phyloP scores from a whole-genome alignment of 2,797 vertebrate genomes.

The Synanceia verrucosa region DNA sequence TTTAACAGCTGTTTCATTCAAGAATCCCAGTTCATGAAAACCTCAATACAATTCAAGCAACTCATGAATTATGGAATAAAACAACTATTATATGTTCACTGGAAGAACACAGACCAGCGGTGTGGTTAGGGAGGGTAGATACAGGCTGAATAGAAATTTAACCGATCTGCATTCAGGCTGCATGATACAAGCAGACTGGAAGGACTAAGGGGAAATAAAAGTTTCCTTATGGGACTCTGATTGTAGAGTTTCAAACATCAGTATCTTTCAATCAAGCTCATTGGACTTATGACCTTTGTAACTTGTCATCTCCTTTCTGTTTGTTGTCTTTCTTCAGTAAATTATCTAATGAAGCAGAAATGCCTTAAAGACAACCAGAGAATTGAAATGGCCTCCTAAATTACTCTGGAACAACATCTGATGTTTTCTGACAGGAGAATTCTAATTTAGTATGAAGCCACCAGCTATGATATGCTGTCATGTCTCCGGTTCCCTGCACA shows the following conservation, averaged over 20 bases:
- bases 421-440: conserved; percentile 45
- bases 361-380: conserved; percentile 38
- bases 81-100: not conserved
- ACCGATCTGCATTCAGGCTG: conserved; percentile 11
- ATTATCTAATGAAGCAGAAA: conserved; percentile 48
- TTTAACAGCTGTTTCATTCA: conserved; percentile 41
- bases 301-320: not conserved
- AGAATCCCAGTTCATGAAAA: conserved; percentile 28
- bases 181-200: not conserved
- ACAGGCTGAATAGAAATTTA: not conserved
- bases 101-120: not conserved
- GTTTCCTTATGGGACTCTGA: not conserved
- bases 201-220: not conserved
- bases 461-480: conserved; percentile 10
- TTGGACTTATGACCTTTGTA: not conserved
- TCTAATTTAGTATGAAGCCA: conserved; percentile 35
- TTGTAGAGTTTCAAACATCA: not conserved
- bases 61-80: conserved; percentile 47
- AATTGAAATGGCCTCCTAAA: conserved; percentile 16
- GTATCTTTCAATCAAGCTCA: not conserved
- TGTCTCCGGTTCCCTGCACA: not conserved
- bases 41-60: conserved; percentile 6
- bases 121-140: not conserved
- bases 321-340: conserved; percentile 3
- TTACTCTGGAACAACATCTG: conserved; percentile 3